Conservation (phyloP, 2,888 invertebrate species). For the Melieria picta region DNA sequence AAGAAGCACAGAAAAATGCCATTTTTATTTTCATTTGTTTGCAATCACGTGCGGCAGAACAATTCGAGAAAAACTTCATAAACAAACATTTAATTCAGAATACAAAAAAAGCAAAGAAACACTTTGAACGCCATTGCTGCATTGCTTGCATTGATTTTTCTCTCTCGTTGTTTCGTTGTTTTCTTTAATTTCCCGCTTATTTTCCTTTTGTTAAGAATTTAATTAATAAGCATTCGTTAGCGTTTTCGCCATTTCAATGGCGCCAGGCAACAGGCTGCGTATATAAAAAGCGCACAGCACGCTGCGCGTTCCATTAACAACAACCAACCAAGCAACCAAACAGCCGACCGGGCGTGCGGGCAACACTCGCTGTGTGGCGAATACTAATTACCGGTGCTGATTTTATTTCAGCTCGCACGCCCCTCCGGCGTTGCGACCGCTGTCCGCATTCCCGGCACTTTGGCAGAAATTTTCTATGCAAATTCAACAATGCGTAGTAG, state of each 20-base stretch:
- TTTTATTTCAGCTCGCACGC: slow-evolving; percentile 4
- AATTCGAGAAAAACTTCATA: too few relatives aligned
- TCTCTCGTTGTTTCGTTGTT: neutral
- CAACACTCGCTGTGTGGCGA: neutral
- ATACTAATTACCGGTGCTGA: slow-evolving; percentile 15
- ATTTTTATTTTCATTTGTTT: too few relatives aligned
- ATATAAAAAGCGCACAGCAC: neutral
- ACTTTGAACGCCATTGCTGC: too few relatives aligned
- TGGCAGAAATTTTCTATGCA: neutral
- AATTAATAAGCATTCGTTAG: slow-evolving; percentile 34
- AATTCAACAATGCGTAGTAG: neutral
- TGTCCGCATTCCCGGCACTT: too few relatives aligned
- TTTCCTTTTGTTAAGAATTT: slow-evolving; percentile 7
- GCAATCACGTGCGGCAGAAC: too few relatives aligned
- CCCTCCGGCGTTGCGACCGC: too few relatives aligned
- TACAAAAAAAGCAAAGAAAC: too few relatives aligned
- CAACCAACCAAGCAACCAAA: too few relatives aligned
- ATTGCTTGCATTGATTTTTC: neutral
- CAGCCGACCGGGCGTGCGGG: neutral
- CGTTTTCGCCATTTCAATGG: slow-evolving; percentile 15
- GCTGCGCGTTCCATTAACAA: too few relatives aligned
- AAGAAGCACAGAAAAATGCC: too few relatives aligned
- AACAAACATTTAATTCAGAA: too few relatives aligned
- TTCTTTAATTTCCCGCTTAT: neutral
- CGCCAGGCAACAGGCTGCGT: neutral